Conservation (phyloP, 2,888 invertebrate genomes). For the Brachyptera risi region DNA sequence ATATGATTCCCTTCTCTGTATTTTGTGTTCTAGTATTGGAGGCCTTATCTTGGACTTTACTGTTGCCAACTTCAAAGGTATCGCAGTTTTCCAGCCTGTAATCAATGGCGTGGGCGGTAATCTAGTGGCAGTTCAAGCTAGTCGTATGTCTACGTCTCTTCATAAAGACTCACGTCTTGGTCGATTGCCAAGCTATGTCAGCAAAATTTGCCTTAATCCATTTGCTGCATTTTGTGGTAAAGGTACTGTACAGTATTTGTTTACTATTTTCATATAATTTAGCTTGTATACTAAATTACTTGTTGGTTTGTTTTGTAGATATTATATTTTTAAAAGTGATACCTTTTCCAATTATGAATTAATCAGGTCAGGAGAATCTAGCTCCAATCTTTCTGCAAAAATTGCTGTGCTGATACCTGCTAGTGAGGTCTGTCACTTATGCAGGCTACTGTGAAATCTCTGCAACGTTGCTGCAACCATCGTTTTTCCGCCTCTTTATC, state of each 20-base stretch:
- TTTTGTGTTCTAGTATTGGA: constrained; percentile 57
- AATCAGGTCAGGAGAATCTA: no score
- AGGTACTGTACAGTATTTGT: constrained; percentile 39
- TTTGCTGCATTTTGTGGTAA: constrained; percentile 52
- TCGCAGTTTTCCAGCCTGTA: constrained; percentile 88
- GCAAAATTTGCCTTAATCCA: constrained; percentile 51
- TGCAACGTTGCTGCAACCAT: no score
- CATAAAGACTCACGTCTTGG: constrained; percentile 58
- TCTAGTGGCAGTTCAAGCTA: constrained; percentile 87
- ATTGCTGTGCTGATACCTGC: no score
- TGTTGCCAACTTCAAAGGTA: constrained; percentile 75
- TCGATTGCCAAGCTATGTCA: constrained; percentile 46
- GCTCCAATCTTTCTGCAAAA: no score
- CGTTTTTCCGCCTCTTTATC: no score
- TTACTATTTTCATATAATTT: neutral
- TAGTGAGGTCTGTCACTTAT: no score
- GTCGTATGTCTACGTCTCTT: constrained; percentile 77
- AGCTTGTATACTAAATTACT: no score
- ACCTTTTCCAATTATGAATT: no score
- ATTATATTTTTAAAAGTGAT: no score
- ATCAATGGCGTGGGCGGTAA: constrained; percentile 93
- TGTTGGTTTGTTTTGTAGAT: no score
- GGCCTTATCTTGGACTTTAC: constrained; percentile 85
- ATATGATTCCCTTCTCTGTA: no score
- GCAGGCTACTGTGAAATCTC: no score